phyloP scores from a whole-genome alignment of 2,888 invertebrate genomes.

The Balanococcus diminutus region DNA sequence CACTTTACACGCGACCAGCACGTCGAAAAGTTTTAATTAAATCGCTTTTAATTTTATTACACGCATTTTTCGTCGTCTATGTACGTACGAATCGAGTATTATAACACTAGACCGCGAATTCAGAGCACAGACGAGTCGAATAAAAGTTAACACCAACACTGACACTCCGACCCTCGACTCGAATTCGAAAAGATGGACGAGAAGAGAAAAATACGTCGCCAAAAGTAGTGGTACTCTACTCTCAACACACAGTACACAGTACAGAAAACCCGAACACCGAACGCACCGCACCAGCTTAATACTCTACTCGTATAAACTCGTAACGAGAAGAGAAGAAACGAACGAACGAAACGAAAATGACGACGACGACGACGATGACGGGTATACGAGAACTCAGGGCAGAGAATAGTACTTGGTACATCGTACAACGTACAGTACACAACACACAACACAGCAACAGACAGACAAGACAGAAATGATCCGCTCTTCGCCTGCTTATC shows the following conservation, averaged over 20 bases:
- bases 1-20: neutral
- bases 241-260: neutral
- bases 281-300: neutral
- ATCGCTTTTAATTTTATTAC: neutral
- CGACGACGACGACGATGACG: neutral
- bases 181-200: no score
- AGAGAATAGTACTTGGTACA: neutral
- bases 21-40: neutral
- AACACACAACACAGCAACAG: neutral
- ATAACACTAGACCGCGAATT: neutral
- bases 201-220: no score
- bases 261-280: neutral
- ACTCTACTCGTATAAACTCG: neutral
- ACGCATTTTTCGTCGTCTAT: no score
- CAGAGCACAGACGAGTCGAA: neutral
- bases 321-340: neutral
- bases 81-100: neutral
- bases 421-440: neutral
- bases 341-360: neutral
- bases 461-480: conserved; percentile 21
- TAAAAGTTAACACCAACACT: no score
- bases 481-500: conserved; percentile 26
- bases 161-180: no score
- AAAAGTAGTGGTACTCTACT: no score
- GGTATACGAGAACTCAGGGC: neutral